Conservation (phyloP, 2,797 vertebrate genomes). For the Coregonus suidteri region DNA sequence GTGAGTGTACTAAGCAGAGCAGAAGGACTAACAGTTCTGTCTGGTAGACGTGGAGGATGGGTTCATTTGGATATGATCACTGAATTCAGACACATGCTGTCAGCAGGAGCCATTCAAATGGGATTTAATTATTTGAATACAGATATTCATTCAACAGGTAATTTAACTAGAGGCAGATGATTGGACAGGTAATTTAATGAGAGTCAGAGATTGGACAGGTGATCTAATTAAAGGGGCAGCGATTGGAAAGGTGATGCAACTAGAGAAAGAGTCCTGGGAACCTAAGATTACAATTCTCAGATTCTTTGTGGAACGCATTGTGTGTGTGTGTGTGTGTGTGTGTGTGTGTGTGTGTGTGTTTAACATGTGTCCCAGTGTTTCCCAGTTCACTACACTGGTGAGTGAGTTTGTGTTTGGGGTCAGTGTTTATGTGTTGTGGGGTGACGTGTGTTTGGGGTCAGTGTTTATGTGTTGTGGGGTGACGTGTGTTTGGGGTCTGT, state of each 20-base stretch:
- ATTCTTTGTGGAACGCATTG: not conserved
- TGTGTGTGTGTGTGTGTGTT: not conserved
- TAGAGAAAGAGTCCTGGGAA: not conserved
- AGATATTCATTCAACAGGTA: not conserved
- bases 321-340: not conserved
- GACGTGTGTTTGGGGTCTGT: not conserved
- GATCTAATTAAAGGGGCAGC: not conserved
- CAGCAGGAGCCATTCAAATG: not conserved
- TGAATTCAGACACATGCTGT: not conserved
- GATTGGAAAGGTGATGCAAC: not conserved
- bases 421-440: too few relatives aligned
- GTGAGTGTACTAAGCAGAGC: not conserved
- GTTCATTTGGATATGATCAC: not conserved
- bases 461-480: not conserved
- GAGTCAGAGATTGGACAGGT: constrained; percentile 1
- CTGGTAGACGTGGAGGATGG: not conserved
- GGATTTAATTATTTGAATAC: not conserved
- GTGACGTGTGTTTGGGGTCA: too few relatives aligned
- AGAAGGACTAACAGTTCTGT: not conserved
- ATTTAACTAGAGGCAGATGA: not conserved
- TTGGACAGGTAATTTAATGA: not conserved
- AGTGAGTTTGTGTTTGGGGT: not conserved
- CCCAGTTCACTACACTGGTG: not conserved
- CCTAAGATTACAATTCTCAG: not conserved
- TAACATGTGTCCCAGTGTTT: not conserved